Evolutionary conservation across 1,140 invertebrate species (phyloP).

Genomic region (Ephestia elutella): DNA sequence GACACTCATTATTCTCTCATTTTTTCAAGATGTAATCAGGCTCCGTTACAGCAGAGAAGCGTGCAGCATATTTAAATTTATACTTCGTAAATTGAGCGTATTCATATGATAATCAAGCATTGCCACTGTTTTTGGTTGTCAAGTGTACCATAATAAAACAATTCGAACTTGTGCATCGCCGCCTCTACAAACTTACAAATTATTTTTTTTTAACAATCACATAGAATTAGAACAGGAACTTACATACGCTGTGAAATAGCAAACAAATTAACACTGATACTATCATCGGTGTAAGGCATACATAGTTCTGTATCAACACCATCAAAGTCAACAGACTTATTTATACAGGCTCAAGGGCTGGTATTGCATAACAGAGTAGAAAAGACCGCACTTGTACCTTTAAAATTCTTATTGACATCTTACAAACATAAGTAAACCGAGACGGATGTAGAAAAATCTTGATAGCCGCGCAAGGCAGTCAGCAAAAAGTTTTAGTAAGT

Average conservation of each 20-base stretch:
- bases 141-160: constrained; percentile 17
- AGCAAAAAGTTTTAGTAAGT: neutral
- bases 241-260: constrained; percentile 21
- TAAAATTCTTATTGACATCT: neutral
- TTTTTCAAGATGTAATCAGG: neutral
- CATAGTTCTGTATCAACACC: constrained; percentile 3
- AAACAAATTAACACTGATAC: constrained; percentile 13
- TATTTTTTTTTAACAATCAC: constrained; percentile 27
- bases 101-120: neutral
- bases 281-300: constrained; percentile 14
- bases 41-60: neutral
- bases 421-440: neutral
- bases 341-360: neutral
- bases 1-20: neutral
- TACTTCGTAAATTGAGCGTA: neutral
- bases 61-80: neutral
- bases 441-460: neutral
- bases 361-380: neutral
- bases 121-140: neutral
- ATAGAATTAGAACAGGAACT: constrained; percentile 21
- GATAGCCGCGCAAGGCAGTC: neutral
- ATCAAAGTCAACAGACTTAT: neutral
- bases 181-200: constrained; percentile 29
- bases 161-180: constrained; percentile 21
- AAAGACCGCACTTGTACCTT: neutral